Base-by-base conservation (phyloP, 1,140 invertebrate genomes). In the Vanessa tameamea region DNA sequence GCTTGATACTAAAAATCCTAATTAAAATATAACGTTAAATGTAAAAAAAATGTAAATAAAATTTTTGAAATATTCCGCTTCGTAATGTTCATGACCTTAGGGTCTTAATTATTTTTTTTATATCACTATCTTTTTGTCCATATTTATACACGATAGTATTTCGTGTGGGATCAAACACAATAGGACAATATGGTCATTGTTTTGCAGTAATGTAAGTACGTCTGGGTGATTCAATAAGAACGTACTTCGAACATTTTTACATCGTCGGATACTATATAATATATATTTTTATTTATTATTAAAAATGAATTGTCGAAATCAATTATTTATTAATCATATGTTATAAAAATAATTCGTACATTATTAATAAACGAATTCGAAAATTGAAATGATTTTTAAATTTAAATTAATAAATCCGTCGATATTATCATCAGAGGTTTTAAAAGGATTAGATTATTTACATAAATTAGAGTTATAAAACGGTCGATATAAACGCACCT, bases 151-250 rank as follows among this genome's bases (percentile, higher is more conserved):
- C 68, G 67, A 69, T 59, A 69, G 53, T 48, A 73, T 47, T 37
- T 71, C 76, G 73, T 84, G 83, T 76, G 79, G 83, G 63, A 72
- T 6, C 61, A 55, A 64, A 53, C 20, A 82, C 84, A 86, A 86
- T 86, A 72, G 78, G 64, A 84, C 82, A 86, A 86, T 86, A 78
- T 76, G 48, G 23, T 76, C 80, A 83, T 83, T 85, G 82, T 85
- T 85, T 78, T 31, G 57, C 20, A 26, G 11, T 26, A 59, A 59
- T 8, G 15, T 53, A 53, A 20, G 51, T 53, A 53, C 16, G 51
- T 53, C 51, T 53, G 51, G 51, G 23, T 59, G 55, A 26, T n/a
- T 20, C 23, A 20, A 16, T 20, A 59, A 59, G 55, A 59, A 59
- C 23, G 11, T 59, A 26, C 55, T 23, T 15, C 9, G 23, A 59